Percentiles rank a stretch among this genome's conserved stretches.
phyloP scores from a whole-genome alignment of 2,888 invertebrate species.

The Pachydiplax longipennis region DNA sequence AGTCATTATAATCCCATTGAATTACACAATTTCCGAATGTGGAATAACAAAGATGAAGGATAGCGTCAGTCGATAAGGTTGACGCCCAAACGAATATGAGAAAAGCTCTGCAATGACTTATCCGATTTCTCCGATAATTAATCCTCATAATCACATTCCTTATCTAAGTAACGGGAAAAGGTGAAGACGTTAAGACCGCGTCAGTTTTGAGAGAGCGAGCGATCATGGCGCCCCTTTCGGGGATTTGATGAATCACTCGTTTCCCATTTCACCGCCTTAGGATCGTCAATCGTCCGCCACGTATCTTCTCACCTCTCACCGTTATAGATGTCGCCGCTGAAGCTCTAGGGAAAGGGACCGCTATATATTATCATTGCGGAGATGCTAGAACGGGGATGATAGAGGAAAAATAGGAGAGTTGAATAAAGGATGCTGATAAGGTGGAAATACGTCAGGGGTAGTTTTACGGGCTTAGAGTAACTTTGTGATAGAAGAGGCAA shows the following conservation, averaged over 20 bases:
- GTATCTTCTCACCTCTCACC: neutral
- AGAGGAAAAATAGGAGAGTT: neutral
- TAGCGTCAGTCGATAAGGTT: no score
- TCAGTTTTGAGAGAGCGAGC: no score
- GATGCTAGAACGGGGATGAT: neutral
- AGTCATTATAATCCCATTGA: no score
- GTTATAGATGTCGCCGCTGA: neutral
- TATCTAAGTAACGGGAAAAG: no score
- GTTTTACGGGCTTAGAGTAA: neutral
- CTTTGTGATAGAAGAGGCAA: neutral
- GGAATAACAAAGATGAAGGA: no score
- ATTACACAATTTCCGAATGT: no score
- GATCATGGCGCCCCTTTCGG: neutral
- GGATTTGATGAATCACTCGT: neutral
- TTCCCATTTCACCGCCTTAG: neutral
- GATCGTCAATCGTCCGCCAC: neutral
- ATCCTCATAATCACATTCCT: no score
- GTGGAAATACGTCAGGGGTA: neutral
- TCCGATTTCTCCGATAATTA: no score
- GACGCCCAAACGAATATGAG: no score
- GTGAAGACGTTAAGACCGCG: no score
- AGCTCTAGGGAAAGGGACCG: neutral
- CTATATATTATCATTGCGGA: neutral
- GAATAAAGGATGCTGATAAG: neutral
- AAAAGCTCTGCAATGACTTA: no score